A percentile compares a stretch with the other conserved stretches of the same genome.
Conservation (phyloP, 2,797 vertebrate species). For the Accipiter superciliosus region DNA sequence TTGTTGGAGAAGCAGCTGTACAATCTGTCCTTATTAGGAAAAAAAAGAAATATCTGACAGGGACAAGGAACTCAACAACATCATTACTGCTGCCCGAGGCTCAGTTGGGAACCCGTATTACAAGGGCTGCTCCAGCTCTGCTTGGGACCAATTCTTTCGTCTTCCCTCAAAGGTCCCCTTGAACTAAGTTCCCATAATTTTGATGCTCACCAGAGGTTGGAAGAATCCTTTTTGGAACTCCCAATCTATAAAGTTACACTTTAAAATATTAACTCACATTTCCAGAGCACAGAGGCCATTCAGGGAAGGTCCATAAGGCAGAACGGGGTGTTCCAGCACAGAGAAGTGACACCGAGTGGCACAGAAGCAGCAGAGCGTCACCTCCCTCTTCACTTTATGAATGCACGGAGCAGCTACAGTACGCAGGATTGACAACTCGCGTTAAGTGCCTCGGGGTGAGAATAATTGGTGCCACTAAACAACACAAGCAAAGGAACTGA, state of each 20-base stretch:
- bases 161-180: not conserved
- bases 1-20: not conserved
- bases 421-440: fast-evolving
- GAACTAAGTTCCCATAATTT: not conserved
- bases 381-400: not conserved
- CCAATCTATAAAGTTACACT: not conserved
- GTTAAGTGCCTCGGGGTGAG: not conserved
- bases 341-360: not conserved
- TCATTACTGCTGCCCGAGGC: not conserved
- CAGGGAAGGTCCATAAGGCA: not conserved
- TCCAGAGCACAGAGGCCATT: not conserved
- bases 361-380: not conserved
- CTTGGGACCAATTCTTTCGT: not conserved
- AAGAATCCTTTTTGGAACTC: not conserved
- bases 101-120: not conserved
- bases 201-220: not conserved
- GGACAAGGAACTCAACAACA: not conserved
- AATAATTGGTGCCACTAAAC: not conserved
- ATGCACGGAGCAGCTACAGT: fast-evolving
- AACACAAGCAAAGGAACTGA: not conserved
- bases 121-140: not conserved
- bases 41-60: not conserved
- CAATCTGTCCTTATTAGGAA: not conserved
- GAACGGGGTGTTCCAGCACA: not conserved
- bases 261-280: not conserved